Conservation (phyloP, 2,113 vertebrate genomes). For the Mesoclemmys tuberculata region DNA sequence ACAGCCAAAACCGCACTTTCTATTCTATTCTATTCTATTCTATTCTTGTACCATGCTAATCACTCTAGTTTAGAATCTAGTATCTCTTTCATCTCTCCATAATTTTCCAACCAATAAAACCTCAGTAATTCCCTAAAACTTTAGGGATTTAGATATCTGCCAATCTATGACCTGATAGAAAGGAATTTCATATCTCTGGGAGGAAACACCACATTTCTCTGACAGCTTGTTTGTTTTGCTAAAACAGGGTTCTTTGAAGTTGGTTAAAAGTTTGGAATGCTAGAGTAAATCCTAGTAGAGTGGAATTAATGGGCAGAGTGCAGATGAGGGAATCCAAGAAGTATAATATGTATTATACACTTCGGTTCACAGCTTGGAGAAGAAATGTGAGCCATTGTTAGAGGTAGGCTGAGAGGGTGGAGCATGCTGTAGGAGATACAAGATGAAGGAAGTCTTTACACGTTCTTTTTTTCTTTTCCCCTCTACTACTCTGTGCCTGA, state of each 20-base stretch:
- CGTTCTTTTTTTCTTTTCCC: not conserved
- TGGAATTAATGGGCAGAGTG: not conserved
- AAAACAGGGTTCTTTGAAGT: conserved; percentile 10
- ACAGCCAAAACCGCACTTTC: no score
- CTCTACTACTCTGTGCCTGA: not conserved
- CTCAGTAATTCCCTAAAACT: not conserved
- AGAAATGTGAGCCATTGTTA: not conserved
- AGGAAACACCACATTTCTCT: not conserved
- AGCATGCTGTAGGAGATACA: not conserved
- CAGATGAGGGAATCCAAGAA: not conserved
- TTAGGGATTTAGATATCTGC: fast-evolving
- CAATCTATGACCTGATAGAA: not conserved
- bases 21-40: not conserved
- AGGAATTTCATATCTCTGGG: conserved; percentile 5
- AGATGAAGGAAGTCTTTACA: not conserved
- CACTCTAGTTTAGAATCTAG: fast-evolving
- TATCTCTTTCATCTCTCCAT: not conserved
- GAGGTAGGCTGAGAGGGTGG: not conserved
- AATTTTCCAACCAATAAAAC: not conserved
- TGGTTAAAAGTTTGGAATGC: not conserved
- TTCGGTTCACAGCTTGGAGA: conserved; percentile 25
- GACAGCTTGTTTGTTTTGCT: not conserved
- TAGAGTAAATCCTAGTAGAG: conserved; percentile 12
- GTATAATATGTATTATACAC: not conserved
- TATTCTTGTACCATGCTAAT: not conserved